Evolutionary conservation across 2,113 vertebrate genomes (phyloP), one percentile per base, ranked within the genome.

Genomic region (Cromileptes altivelis): DNA sequence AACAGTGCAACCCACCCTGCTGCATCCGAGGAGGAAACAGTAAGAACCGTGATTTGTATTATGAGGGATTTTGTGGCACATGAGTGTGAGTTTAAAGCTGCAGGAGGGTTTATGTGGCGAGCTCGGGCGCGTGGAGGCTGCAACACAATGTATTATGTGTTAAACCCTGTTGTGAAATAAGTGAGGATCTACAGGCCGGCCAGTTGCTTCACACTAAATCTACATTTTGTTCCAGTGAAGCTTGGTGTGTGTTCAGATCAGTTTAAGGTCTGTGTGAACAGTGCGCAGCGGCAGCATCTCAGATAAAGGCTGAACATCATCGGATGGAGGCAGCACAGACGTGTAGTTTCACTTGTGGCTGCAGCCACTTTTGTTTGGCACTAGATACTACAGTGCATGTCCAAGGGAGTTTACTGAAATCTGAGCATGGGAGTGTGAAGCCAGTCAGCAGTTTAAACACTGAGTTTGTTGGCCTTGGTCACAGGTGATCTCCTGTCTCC

Each of bases 311-410:
- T 84, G 60, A 73, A 8, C 75, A 64, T 60, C 53, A 63, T 78
- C 70, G 52, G 67, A 76, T 53, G 68, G 50, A 40, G 72, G 85
- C 85, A 82, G 85, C 85, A 70, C 74, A 76, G 60, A 85, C 70
- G 81, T 75, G 70, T 82, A 87, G 71, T 85, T 89, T 78, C 82
- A 91, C 92, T 88, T 91, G 90, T 90, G 87, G 84, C 87, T 90
- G 90, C 75, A 40, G 19, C 14, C 75, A 89, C 81, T 90, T 89
- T 87, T 78, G 88, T 76, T 80, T 88, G 77, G 53, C 68, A n/a
- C 57, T 2, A 70, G 27, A 79, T 37, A 27, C n/a, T n/a, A 42
- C 21, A 77, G 45, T 4, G 11, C 1, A 37, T n/a, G 21, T 37
- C 40, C 53, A 25, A 18, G 8, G 50, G 55, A 70, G 63, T 84